Base-by-base conservation (phyloP, 30 jellyfish, hydroid and myxozoan species). In the Aurelia aurita complex sp. Pacific region DNA sequence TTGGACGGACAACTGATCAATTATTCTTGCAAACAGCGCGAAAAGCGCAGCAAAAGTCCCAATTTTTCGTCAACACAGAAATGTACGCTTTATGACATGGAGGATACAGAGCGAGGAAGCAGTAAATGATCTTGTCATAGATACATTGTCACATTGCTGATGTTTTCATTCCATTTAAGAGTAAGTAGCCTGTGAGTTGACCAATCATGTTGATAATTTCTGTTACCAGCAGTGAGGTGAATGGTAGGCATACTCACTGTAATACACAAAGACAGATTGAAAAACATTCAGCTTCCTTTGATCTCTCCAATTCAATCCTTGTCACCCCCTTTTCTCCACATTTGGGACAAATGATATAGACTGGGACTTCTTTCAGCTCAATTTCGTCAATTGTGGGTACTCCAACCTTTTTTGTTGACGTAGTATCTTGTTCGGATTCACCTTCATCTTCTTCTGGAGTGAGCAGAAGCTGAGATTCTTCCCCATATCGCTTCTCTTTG, bases 361-460 rank as follows among this genome's bases (percentile, higher is more conserved):
- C 98, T 40, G 98, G 98, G 14, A 92, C 94, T 16, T 92, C 95
- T 62, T 86, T 80, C 74, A 85, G 82, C 53, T 81, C 83, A 23
- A 91, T 85, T 34, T 82, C 97, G 15, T 93, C 89, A 36, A 84
- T 82, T 7, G 93, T 79, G 16, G 97, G 97, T 64, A 94, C 97
- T 60, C 94, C 89, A 19, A 73, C 85, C 23, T 34, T 77, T 36
- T 74, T 74, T 6, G 83, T 35, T 23, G 52, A 50, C 53, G 42
- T 42, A 35, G 55, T 52, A 36, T 69, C 91, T 34, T 54, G 74
- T 23, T 82, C 85, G 5, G 46, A 76, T 16, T 82, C 91, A 1
- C 69, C 75, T 40, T 61, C 64, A 34, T 71, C 81, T 53, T 72
- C 73, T 42, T 70, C 85, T 3, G 85, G 64, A 2, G 79, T 50